Evolutionary conservation across 2,888 invertebrate species (phyloP).

Genomic region (Dinocampus coccinellae): DNA sequence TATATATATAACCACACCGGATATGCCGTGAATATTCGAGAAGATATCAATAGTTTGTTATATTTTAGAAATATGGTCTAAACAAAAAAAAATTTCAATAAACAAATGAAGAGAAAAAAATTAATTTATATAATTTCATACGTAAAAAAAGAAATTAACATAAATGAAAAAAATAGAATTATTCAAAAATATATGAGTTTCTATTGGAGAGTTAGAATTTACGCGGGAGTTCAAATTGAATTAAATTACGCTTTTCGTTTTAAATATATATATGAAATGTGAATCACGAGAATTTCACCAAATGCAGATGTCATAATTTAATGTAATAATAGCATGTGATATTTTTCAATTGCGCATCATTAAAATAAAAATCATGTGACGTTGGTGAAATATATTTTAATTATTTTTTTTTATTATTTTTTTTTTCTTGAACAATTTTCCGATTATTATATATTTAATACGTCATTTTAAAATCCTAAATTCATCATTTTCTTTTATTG

Average conservation of each 20-base stretch:
- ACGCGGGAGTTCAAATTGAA: not conserved
- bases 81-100: too few relatives aligned
- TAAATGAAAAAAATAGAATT: too few relatives aligned
- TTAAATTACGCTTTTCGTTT: not conserved
- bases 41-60: too few relatives aligned
- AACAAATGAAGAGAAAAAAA: too few relatives aligned
- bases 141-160: too few relatives aligned
- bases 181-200: not conserved
- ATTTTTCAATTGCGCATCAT: not conserved
- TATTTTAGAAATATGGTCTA: too few relatives aligned
- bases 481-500: too few relatives aligned
- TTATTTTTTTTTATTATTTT: too few relatives aligned
- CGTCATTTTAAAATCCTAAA: too few relatives aligned
- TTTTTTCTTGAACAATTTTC: conserved; percentile 4
- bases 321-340: conserved; percentile 2
- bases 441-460: conserved; percentile 18
- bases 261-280: too few relatives aligned
- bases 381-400: not conserved
- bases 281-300: not conserved
- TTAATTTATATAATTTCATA: not conserved
- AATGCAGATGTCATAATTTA: conserved; percentile 12
- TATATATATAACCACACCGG: too few relatives aligned
- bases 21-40: too few relatives aligned
- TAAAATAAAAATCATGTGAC: conserved; percentile 22
- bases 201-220: not conserved